Conservation (phyloP, 2,888 invertebrate species). For the Megamerina dolium region DNA sequence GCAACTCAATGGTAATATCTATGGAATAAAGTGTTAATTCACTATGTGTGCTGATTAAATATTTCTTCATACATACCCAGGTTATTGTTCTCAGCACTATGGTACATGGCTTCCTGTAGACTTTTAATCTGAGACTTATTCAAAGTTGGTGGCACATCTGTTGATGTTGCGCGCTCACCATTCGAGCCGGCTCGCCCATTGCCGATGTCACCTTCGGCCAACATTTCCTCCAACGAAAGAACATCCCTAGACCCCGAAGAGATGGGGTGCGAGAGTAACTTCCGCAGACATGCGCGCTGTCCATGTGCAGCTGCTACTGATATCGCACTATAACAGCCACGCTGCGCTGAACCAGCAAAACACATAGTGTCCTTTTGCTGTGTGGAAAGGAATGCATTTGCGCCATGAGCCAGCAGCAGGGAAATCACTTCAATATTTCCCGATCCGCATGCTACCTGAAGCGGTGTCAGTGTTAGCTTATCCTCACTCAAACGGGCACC, state of each 20-base stretch:
- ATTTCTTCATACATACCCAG: slow-evolving; percentile 51
- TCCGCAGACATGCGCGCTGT: slow-evolving; percentile 70
- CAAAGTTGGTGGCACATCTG: slow-evolving; percentile 50
- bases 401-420: slow-evolving; percentile 73
- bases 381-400: slow-evolving; percentile 82
- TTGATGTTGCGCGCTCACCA: slow-evolving; percentile 30
- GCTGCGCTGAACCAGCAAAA: slow-evolving; percentile 78
- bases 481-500: slow-evolving; percentile 78
- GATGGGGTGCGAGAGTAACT: slow-evolving; percentile 68
- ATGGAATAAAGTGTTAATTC: slow-evolving; percentile 6
- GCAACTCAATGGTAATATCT: slow-evolving; percentile 84
- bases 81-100: slow-evolving; percentile 86
- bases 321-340: slow-evolving; percentile 82
- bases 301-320: slow-evolving; percentile 88
- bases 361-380: slow-evolving; percentile 76
- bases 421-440: slow-evolving; percentile 76
- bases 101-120: slow-evolving; percentile 90
- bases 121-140: slow-evolving; percentile 79
- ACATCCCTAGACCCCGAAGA: slow-evolving; percentile 65
- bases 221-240: slow-evolving; percentile 80
- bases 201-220: slow-evolving; percentile 69
- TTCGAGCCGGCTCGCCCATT: slow-evolving; percentile 28
- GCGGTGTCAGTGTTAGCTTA: slow-evolving; percentile 78
- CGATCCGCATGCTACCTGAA: slow-evolving; percentile 80
- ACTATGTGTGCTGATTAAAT: background rate